phyloP scores from a whole-genome alignment of 2,888 invertebrate genomes.

The Lasioglossum marginatum region DNA sequence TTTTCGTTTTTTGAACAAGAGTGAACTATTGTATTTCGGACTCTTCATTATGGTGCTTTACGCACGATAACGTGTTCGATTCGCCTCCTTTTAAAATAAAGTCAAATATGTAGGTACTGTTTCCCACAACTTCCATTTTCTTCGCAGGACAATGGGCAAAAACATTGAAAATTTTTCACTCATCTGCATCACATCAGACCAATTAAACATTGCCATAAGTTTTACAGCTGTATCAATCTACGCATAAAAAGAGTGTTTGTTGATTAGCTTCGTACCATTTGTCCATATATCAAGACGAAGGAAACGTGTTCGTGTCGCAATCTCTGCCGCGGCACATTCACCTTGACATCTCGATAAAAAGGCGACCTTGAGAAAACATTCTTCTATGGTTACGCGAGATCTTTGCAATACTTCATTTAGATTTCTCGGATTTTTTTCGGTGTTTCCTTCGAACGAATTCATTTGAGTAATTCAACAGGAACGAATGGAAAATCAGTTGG shows the following conservation, averaged over 20 bases:
- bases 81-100: too few species aligned
- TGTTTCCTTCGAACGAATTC: background rate
- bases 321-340: background rate
- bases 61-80: too few species aligned
- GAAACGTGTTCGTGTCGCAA: background rate
- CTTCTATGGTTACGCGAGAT: background rate
- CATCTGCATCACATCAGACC: background rate
- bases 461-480: background rate
- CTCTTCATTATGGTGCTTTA: too few species aligned
- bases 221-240: background rate
- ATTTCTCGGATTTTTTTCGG: background rate
- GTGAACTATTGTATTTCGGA: too few species aligned
- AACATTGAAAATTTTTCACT: too few species aligned
- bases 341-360: conserved; percentile 11
- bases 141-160: too few species aligned
- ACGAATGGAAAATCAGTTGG: background rate
- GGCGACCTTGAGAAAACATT: background rate
- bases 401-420: background rate
- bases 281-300: background rate
- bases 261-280: background rate
- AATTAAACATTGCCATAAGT: background rate
- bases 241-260: background rate
- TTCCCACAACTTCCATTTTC: too few species aligned
- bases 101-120: too few species aligned
- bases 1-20: too few species aligned